phyloP scores from a whole-genome alignment of 2,888 invertebrate species.

The Scaptodrosophila latifasciaeformis region DNA sequence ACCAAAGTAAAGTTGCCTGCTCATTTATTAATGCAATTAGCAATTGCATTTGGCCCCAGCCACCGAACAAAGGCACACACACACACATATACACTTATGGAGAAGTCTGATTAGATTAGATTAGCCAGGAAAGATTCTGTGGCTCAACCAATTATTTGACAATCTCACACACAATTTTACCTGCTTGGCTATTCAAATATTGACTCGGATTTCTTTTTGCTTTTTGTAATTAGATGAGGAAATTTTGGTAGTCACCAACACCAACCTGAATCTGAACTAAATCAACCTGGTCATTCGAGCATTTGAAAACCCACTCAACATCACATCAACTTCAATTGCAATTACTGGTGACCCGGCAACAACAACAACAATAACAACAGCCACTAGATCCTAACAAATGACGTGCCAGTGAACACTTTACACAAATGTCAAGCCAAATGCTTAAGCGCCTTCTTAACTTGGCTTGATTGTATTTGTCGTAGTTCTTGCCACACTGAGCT shows the following conservation, averaged over 20 bases:
- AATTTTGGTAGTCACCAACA: too few relatives aligned
- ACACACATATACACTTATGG: slow-evolving; percentile 6
- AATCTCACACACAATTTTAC: slow-evolving; percentile 6
- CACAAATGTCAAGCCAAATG: slow-evolving; percentile 36
- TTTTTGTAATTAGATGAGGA: too few relatives aligned
- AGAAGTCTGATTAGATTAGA: slow-evolving; percentile 36
- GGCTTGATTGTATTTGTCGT: slow-evolving; percentile 19
- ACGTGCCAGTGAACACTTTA: slow-evolving; percentile 46
- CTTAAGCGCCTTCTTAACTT: slow-evolving; percentile 15
- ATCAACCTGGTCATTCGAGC: too few relatives aligned
- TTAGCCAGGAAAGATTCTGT: too few relatives aligned
- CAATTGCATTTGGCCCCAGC: slow-evolving; percentile 42
- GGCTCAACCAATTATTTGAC: slow-evolving; percentile 12
- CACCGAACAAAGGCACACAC: not conserved
- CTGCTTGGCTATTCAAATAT: slow-evolving; percentile 23
- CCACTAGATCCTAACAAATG: slow-evolving; percentile 21
- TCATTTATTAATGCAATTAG: slow-evolving; percentile 65
- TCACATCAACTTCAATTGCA: too few relatives aligned
- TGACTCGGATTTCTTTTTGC: slow-evolving; percentile 20
- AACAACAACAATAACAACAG: too few relatives aligned
- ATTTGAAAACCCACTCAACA: too few relatives aligned
- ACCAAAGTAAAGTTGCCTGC: slow-evolving; percentile 2
- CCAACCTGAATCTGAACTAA: too few relatives aligned
- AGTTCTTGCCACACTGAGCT: too few relatives aligned
- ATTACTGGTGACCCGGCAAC: too few relatives aligned